Evolutionary conservation across 2,797 vertebrate genomes (phyloP).

Genomic region (Tauraco hartlaubi): DNA sequence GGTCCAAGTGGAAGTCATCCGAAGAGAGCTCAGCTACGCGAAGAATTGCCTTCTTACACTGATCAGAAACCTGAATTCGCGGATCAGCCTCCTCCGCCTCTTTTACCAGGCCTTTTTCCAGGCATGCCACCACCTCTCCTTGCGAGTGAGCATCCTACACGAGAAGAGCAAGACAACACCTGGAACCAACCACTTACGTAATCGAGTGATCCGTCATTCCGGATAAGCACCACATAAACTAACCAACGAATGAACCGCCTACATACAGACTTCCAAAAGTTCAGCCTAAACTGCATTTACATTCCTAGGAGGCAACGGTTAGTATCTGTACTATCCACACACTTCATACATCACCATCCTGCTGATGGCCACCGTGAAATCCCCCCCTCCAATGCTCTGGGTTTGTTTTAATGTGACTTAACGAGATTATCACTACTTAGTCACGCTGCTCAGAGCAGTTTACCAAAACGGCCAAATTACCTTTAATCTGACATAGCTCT

Average conservation of each 20-base stretch:
- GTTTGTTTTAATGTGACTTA: constrained; percentile 40
- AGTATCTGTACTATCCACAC: neutral
- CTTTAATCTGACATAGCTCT: constrained; percentile 46
- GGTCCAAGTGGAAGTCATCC: constrained; percentile 94
- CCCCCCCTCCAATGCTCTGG: neutral
- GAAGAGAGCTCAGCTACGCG: constrained; percentile 96
- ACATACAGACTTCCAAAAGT: neutral
- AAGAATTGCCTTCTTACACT: constrained; percentile 95
- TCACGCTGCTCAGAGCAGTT: constrained; percentile 49
- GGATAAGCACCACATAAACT: neutral
- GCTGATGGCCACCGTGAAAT: neutral
- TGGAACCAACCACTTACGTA: neutral
- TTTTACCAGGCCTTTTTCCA: constrained; percentile 93
- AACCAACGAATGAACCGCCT: neutral
- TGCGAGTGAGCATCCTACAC: constrained; percentile 94
- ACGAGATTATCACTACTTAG: constrained; percentile 60
- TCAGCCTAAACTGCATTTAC: neutral
- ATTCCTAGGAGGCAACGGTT: neutral
- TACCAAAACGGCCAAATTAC: constrained; percentile 57
- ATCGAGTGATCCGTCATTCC: neutral
- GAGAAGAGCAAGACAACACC: neutral
- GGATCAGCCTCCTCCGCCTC: constrained; percentile 87
- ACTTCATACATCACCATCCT: neutral
- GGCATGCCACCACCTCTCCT: constrained; percentile 94
- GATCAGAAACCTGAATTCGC: constrained; percentile 83